Evolutionary conservation across 1,140 invertebrate species (phyloP).

Genomic region (Maniola jurtina): DNA sequence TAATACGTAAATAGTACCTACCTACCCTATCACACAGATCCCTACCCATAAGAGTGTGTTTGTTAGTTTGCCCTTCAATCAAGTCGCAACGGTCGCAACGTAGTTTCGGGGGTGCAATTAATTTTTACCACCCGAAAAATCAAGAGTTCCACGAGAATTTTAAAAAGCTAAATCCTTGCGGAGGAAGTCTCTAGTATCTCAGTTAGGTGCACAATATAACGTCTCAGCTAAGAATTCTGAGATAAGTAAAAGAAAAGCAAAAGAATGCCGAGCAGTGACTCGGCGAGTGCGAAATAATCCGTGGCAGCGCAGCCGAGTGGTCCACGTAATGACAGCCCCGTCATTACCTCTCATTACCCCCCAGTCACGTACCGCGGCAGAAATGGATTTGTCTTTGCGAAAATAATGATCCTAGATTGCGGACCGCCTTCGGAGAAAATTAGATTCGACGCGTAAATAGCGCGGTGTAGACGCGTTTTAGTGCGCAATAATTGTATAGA

Average conservation of each 20-base stretch:
- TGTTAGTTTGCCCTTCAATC: no score
- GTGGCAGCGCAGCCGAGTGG: slow-evolving; percentile 20
- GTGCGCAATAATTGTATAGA: slow-evolving; percentile 4
- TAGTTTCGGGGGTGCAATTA: no score
- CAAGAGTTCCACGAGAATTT: no score
- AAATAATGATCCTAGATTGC: slow-evolving; percentile 75
- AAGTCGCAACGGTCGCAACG: no score
- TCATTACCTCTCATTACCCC: slow-evolving; percentile 71
- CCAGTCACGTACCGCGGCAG: slow-evolving; percentile 68
- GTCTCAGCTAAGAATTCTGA: not conserved
- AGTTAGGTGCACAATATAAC: not conserved
- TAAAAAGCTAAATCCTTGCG: no score
- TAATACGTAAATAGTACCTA: no score
- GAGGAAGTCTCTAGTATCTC: no score
- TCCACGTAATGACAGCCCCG: slow-evolving; percentile 57
- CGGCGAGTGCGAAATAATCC: slow-evolving; percentile 13
- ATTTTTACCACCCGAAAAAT: no score
- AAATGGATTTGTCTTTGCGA: slow-evolving; percentile 77
- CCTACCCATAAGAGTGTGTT: no score
- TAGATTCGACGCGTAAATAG: slow-evolving; percentile 68
- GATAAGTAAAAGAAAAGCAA: not conserved
- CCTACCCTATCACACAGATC: no score
- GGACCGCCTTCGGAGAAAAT: slow-evolving; percentile 71
- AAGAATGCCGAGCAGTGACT: not conserved
- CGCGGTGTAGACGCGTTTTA: slow-evolving; percentile 5